Base-by-base conservation (phyloP, 2,888 invertebrate genomes). In the Mamestra brassicae region DNA sequence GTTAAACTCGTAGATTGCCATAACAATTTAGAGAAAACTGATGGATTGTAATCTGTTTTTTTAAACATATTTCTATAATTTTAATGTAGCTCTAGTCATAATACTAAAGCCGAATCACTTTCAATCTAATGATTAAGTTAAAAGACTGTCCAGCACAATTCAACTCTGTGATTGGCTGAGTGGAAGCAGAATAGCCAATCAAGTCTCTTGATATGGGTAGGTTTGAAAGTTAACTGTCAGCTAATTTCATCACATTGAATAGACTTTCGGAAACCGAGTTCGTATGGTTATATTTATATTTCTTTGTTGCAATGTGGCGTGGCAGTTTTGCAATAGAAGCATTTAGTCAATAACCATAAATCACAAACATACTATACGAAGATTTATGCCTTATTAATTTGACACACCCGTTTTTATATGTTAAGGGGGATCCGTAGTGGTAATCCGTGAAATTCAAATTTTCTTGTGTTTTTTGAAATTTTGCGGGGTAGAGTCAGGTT, bases 381-480 rank as follows among this genome's bases (percentile, higher is more conserved):
- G 13, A 62, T 62, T 54, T 38, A 74, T 15, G 34, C 50, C 3
- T 13, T 38, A 75, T 52, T 8, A 57, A 76, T 17, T 2, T 26
- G 47, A 26, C 65, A 36, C 58, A 50, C 62, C 52, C 2, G 36
- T 10, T 52, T 50, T 6, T 42, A 57, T 60, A 26, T 26, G 26
- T 26, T 26, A 26, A 26, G 26, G 26, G 26, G 26, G 26, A 26
- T 26, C 26, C 26, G 26, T 26, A 26, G 26, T 26, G 26, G 26
- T 26, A 26, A 26, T 26, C 26, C 26, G 26, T 26, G 26, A 26
- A 26, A 26, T 26, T 26, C 26, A 26, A 26, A 26, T 26, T 26
- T 26, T 26, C 1, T 26, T 26, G 26, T 26, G 26, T 26, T 26
- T 26, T 26, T 26, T 26, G 26, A 26, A 26, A 26, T 26, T 26